A percentile compares a stretch with the other conserved stretches of the same genome.
These are phyloP conservation scores for Athene noctua DNA, from an alignment of 2,113 vertebrate genomes.

Conservation along the genomic window DNA sequence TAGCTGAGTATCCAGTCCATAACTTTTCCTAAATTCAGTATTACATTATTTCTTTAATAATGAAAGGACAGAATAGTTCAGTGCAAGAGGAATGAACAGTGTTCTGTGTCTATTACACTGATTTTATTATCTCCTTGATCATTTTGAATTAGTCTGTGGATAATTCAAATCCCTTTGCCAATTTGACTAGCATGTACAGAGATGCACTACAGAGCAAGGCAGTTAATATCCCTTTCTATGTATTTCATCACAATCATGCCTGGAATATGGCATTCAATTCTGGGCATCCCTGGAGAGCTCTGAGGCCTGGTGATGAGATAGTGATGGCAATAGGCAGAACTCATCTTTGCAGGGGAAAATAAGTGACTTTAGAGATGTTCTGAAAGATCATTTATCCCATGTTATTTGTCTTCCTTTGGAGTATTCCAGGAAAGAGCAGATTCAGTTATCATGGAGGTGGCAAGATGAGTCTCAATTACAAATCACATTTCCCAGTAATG, in stretches of 20 bases:
- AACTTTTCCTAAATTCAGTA: neutral
- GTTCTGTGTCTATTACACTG: neutral
- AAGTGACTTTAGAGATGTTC: neutral
- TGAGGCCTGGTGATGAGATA: neutral
- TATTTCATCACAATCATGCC: neutral
- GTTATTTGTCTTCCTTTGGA: neutral
- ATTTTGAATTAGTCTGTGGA: neutral
- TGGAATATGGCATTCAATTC: neutral
- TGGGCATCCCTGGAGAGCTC: neutral
- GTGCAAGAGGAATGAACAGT: neutral
- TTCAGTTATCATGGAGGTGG: neutral
- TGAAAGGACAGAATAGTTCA: neutral
- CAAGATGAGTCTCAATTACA: neutral
- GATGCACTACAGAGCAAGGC: neutral
- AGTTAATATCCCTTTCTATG: neutral
- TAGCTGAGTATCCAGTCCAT: neutral
- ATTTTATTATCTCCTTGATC: neutral
- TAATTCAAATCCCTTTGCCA: neutral
- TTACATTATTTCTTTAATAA: neutral
- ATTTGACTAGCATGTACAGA: neutral
- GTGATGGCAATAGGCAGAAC: neutral
- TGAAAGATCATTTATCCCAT: neutral
- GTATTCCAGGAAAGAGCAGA: neutral
- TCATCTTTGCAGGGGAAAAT: neutral
- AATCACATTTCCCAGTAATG: rapidly evolving